phyloP scores from a whole-genome alignment of 1,140 invertebrate genomes.

The Tachypleus tridentatus region DNA sequence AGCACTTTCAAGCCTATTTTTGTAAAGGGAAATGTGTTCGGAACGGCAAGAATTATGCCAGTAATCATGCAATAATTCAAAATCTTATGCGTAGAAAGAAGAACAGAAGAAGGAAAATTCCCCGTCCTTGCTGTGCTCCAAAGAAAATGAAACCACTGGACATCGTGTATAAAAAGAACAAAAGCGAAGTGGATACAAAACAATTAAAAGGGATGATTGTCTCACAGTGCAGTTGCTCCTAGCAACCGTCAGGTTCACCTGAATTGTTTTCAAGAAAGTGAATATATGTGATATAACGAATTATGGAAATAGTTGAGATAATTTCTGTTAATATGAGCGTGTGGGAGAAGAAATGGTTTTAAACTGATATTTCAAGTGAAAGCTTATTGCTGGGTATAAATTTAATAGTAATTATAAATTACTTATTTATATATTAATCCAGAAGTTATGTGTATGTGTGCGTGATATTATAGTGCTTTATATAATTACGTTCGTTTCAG shows the following conservation, averaged over 20 bases:
- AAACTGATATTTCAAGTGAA: too few relatives aligned
- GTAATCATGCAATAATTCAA: slow-evolving; percentile 29
- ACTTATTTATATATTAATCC: too few relatives aligned
- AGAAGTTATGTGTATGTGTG: too few relatives aligned
- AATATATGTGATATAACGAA: too few relatives aligned
- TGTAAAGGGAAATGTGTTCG: slow-evolving; percentile 58
- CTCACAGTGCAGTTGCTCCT: background rate
- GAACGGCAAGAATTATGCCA: slow-evolving; percentile 28
- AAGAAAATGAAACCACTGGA: slow-evolving; percentile 20
- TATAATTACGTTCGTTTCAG: too few relatives aligned
- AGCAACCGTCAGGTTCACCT: background rate
- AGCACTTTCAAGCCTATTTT: slow-evolving; percentile 68
- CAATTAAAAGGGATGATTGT: slow-evolving; percentile 5
- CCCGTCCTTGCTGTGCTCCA: slow-evolving; percentile 19
- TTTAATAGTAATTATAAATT: too few relatives aligned
- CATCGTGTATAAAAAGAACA: slow-evolving; percentile 18
- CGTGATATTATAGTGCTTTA: too few relatives aligned
- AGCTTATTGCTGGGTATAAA: too few relatives aligned
- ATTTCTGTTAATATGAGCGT: too few relatives aligned
- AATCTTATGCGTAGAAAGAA: slow-evolving; percentile 25
- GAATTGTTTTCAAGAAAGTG: too few relatives aligned
- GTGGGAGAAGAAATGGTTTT: too few relatives aligned
- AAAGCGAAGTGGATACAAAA: background rate
- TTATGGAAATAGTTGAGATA: too few relatives aligned
- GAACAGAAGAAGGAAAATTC: slow-evolving; percentile 12